These are phyloP conservation scores for Oceanodroma leucorhoa DNA, from an alignment of 2,797 vertebrate genomes.

Conservation along the genomic window DNA sequence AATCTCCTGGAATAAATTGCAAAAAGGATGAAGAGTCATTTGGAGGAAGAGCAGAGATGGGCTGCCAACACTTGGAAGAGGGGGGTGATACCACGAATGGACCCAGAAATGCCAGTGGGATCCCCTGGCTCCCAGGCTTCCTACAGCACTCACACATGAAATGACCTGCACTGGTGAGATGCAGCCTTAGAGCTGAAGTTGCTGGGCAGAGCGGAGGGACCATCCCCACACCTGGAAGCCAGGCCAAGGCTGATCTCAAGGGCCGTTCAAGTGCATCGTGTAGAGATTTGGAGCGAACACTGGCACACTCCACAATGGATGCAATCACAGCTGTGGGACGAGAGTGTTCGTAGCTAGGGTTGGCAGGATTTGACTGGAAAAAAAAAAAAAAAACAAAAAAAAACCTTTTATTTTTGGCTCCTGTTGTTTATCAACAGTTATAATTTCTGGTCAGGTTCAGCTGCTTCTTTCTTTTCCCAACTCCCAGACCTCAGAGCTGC, in stretches of 20 bases:
- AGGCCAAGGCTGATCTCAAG: not conserved
- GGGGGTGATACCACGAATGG: not conserved
- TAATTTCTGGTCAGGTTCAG: not conserved
- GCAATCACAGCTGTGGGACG: not conserved
- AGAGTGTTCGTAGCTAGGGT: not conserved
- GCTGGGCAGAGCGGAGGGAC: not conserved
- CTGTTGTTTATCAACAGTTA: not conserved
- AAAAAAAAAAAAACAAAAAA: not conserved
- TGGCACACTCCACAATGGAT: not conserved
- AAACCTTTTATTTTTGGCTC: not conserved
- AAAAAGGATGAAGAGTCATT: not conserved
- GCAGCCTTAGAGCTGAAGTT: not conserved
- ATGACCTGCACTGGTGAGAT: not conserved
- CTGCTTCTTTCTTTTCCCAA: not conserved
- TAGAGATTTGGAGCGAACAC: not conserved
- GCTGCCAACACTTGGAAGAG: not conserved
- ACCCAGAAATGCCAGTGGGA: not conserved
- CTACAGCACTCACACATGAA: not conserved
- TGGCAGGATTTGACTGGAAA: not conserved
- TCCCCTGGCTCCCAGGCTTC: no score
- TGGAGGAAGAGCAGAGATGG: not conserved
- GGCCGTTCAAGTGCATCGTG: rapidly evolving
- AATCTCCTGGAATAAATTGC: not conserved
- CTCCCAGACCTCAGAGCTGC: not conserved
- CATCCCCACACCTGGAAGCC: not conserved